A percentile compares a stretch with the other conserved stretches of the same genome.
Evolutionary conservation across 2,113 vertebrate species (phyloP).

Genomic region (Sturnus vulgaris): DNA sequence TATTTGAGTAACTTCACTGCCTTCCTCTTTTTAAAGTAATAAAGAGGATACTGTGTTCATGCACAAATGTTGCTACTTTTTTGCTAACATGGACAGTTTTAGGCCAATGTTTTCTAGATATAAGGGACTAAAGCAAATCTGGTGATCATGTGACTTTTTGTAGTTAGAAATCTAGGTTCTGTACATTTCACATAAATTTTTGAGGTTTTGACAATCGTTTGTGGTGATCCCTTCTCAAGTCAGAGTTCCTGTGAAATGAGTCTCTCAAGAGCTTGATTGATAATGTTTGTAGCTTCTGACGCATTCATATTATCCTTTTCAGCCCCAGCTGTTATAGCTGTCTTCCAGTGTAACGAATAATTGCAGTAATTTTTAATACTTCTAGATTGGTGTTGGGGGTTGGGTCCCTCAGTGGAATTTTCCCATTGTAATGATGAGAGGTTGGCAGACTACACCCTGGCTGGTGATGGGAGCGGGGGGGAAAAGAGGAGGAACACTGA

Average conservation of each 20-base stretch:
- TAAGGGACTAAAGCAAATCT: background rate
- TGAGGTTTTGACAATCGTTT: background rate
- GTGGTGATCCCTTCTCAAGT: background rate
- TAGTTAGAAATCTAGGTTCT: background rate
- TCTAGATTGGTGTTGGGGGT: background rate
- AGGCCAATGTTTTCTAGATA: background rate
- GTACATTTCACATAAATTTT: background rate
- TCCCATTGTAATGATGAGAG: too few relatives aligned
- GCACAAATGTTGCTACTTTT: background rate
- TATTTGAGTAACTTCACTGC: background rate
- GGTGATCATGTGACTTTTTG: background rate
- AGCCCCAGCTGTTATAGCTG: background rate
- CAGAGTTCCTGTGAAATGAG: background rate
- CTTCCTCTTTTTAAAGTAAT: background rate
- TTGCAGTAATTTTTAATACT: background rate
- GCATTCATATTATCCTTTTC: background rate
- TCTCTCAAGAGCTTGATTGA: background rate
- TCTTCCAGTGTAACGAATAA: background rate
- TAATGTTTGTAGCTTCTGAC: background rate
- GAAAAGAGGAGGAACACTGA: too few relatives aligned
- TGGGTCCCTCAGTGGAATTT: too few relatives aligned
- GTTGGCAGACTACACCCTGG: too few relatives aligned
- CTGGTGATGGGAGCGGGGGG: too few relatives aligned
- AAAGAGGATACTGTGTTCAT: background rate
- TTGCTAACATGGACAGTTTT: background rate